Percentiles rank a stretch among this genome's conserved stretches.
phyloP scores from a whole-genome alignment of 2,113 vertebrate species.

The Gopherus flavomarginatus region DNA sequence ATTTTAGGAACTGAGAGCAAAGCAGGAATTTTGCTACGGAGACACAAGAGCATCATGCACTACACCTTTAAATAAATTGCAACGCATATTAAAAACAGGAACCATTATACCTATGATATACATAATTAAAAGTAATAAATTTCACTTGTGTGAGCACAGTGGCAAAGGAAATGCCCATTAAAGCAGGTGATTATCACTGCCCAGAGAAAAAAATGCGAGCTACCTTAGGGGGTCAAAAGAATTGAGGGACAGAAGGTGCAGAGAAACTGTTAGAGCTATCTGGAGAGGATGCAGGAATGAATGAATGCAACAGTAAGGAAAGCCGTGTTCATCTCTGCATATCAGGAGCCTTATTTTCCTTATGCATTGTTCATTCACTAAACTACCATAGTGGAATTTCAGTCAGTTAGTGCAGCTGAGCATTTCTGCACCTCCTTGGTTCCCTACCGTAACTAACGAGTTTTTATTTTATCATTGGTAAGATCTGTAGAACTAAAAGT shows the following conservation, averaged over 20 bases:
- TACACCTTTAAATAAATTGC: neutral
- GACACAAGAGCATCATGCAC: neutral
- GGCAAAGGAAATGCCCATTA: conserved; percentile 1
- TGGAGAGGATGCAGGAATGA: neutral
- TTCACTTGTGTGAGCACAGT: neutral
- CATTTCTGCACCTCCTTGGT: neutral
- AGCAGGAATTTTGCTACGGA: neutral
- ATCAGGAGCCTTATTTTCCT: neutral
- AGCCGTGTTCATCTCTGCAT: neutral
- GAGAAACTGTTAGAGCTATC: neutral
- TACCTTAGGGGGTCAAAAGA: neutral
- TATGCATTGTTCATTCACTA: neutral
- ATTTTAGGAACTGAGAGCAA: neutral
- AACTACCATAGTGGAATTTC: conserved; percentile 14
- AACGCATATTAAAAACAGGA: neutral
- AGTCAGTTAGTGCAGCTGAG: neutral
- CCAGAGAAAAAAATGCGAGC: neutral
- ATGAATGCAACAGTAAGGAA: too few relatives aligned
- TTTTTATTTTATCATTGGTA: neutral
- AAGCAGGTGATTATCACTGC: neutral
- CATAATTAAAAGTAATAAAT: neutral
- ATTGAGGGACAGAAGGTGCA: neutral
- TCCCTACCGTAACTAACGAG: neutral
- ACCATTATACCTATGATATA: neutral
- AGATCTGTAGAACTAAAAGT: neutral